Base-by-base conservation (phyloP, 2,797 vertebrate species). In the Austrolebias charrua region DNA sequence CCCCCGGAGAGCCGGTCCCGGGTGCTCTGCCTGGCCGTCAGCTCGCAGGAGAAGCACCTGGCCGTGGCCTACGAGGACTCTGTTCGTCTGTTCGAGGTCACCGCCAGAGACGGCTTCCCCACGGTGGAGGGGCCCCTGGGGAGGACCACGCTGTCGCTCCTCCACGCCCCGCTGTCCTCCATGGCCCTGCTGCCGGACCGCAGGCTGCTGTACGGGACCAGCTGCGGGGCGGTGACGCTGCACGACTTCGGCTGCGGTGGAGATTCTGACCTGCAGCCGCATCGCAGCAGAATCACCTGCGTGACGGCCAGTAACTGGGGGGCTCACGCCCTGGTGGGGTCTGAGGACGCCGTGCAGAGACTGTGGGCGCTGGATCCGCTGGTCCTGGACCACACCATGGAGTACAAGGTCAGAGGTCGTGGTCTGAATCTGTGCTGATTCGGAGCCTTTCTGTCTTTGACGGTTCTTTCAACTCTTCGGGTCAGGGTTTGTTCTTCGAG, bases 351-450 rank as follows among this genome's bases (percentile, higher is more conserved):
- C 0, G 82, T 91, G 6, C 93, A 93, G 70, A 85, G 89, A 19
- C 87, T 94, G 42, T 96, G 95, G 95, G 90, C 90, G 69, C 79
- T 94, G 66, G 82, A 77, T 28, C 88, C 82, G 0, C 70, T 90
- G 72, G 76, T 72, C 51, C 86, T 94, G 76, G 90, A 92, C 31
- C 92, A 93, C 8, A 81, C 92, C 76, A 92, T 94, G 92, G 90
- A 92, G 81, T 93, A 87, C 88, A 90, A 92, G 93, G 94, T 94
- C 60, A 60, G 59, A 59, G 18, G n/a, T 5, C 28, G 1, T 2
- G 9, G 20, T 10, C 19, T n/a, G 19, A 6, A 4, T 20, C 19
- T 14, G 10, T 19, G 24, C 24, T 20, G 33, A 5, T 3, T 11
- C 11, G 52, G 20, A n/a, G 4, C 19, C 4, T 5, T 14, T 20